These are phyloP conservation scores for Pseudorhombus dupliciocellatus DNA, from an alignment of 2,113 vertebrate species.

Conservation along the genomic window DNA sequence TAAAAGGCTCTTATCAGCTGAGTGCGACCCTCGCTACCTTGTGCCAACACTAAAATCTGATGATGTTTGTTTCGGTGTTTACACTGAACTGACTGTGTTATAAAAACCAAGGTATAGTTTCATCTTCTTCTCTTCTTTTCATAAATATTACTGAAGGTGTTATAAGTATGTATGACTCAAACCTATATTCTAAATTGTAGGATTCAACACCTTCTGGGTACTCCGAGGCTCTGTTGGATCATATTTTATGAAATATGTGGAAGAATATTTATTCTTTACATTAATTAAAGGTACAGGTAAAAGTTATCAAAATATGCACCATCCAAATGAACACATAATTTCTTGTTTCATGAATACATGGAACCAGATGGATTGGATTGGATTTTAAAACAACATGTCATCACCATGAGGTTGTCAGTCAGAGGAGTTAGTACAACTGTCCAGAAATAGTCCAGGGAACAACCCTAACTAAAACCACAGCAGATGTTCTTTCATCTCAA, in stretches of 20 bases:
- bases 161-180: neutral
- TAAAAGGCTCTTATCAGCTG: conserved; percentile 1
- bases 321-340: neutral
- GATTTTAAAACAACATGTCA: neutral
- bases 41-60: too few relatives aligned
- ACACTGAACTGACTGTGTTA: too few relatives aligned
- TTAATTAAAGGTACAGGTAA: neutral
- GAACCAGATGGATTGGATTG: neutral
- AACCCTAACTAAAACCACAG: neutral
- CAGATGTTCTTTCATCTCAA: neutral
- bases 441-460: neutral
- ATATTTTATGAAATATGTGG: neutral
- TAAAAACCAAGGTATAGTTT: too few relatives aligned
- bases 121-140: too few relatives aligned
- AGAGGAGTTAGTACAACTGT: neutral
- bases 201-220: neutral
- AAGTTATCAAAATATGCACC: neutral
- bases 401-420: neutral
- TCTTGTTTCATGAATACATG: neutral
- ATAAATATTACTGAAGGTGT: neutral
- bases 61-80: too few relatives aligned
- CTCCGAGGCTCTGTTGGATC: neutral
- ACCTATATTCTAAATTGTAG: neutral
- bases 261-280: neutral
- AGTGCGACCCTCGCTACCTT: neutral